These are phyloP conservation scores for Pentamera pediparva DNA, from an alignment of 53 echinoderm and acorn worm species.

Conservation along the genomic window DNA sequence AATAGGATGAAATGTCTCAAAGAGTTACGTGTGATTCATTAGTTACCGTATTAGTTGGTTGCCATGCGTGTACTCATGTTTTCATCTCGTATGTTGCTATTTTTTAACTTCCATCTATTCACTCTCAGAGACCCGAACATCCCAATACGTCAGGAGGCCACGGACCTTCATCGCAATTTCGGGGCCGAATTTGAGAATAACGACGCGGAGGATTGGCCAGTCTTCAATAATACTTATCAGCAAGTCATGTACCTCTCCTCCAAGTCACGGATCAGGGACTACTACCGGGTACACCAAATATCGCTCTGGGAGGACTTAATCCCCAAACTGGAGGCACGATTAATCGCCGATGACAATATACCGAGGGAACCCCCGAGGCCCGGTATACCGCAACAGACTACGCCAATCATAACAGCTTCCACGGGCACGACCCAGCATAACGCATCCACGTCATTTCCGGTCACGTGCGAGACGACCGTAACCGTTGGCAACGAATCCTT, in stretches of 20 bases:
- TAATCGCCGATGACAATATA: background rate
- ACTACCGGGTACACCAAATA: slow-evolving; percentile 84
- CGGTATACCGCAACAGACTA: background rate
- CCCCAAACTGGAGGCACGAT: slow-evolving; percentile 53
- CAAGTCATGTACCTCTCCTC: slow-evolving; percentile 65
- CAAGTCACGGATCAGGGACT: slow-evolving; percentile 59
- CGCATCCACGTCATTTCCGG: too few relatives aligned
- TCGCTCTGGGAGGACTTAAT: slow-evolving; percentile 83
- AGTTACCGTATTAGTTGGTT: too few relatives aligned
- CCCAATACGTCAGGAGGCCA: slow-evolving; percentile 54
- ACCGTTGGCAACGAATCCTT: too few relatives aligned
- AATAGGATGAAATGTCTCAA: too few relatives aligned
- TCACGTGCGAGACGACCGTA: too few relatives aligned
- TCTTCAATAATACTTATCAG: slow-evolving; percentile 40
- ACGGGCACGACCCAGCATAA: too few relatives aligned
- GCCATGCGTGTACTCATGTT: too few relatives aligned
- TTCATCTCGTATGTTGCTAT: too few relatives aligned
- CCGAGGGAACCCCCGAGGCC: background rate
- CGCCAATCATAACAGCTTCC: too few relatives aligned
- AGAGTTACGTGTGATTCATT: too few relatives aligned
- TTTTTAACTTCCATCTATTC: too few relatives aligned
- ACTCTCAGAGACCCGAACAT: slow-evolving; percentile 64
- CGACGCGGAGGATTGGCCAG: slow-evolving; percentile 52
- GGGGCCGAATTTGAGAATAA: slow-evolving; percentile 57
- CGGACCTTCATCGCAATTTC: slow-evolving; percentile 61